Percentiles rank a stretch among this genome's conserved stretches.
Evolutionary conservation across 2,888 invertebrate species (phyloP).

Genomic region (Spilarctia lutea): DNA sequence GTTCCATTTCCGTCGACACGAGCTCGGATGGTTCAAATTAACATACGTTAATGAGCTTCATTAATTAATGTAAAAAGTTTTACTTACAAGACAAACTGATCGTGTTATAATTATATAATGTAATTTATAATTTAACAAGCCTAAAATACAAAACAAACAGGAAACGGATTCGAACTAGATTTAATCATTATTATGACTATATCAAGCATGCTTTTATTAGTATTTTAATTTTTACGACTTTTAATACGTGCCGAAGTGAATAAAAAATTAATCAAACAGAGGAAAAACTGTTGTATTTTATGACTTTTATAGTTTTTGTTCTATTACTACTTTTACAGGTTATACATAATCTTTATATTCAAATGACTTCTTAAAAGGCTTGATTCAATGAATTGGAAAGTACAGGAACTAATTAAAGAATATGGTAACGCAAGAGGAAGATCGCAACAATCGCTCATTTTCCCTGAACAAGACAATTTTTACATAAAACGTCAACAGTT

Average conservation of each 20-base stretch:
- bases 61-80: conserved; percentile 27
- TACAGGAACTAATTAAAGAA: background rate
- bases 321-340: background rate
- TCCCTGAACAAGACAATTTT: background rate
- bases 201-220: conserved; percentile 17
- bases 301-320: background rate
- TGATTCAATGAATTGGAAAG: background rate
- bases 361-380: background rate
- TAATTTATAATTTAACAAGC: conserved; percentile 30
- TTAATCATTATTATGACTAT: conserved; percentile 27
- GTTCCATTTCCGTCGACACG: conserved; percentile 17
- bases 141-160: conserved; percentile 39
- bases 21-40: conserved; percentile 27
- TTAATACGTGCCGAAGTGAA: background rate
- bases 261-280: background rate
- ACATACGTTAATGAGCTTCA: conserved; percentile 24
- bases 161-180: conserved; percentile 45
- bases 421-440: background rate
- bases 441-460: background rate
- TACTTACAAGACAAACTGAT: conserved; percentile 28
- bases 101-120: conserved; percentile 29
- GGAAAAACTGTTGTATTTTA: background rate
- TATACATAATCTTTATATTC: background rate
- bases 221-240: conserved; percentile 26
- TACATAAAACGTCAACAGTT: background rate